These are phyloP conservation scores for Berghia stephanieae DNA, from an alignment of 1,140 invertebrate species.

Conservation along the genomic window DNA sequence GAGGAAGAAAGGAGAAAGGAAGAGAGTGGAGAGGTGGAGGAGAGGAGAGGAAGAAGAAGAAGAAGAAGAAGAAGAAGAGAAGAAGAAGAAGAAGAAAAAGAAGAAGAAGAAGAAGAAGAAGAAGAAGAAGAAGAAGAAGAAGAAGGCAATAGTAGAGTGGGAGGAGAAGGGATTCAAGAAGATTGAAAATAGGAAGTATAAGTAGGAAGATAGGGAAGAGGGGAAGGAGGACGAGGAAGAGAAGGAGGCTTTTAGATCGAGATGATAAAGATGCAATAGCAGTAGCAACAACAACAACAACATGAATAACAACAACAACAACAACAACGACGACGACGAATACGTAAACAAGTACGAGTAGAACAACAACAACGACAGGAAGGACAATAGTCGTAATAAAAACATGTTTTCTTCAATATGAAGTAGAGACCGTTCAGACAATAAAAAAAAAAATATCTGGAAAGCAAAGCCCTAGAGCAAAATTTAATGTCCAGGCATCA, in stretches of 20 bases:
- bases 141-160: background rate
- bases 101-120: background rate
- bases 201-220: background rate
- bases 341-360: too few relatives aligned
- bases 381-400: background rate
- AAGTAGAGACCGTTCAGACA: too few relatives aligned
- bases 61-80: background rate
- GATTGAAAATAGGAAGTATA: background rate
- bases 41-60: background rate
- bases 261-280: background rate
- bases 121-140: background rate
- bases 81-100: constrained; percentile 6
- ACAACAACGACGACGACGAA: too few relatives aligned
- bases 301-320: background rate
- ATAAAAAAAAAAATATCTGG: too few relatives aligned
- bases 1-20: background rate
- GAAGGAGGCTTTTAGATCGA: background rate
- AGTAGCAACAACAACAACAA: background rate
- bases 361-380: too few relatives aligned
- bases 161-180: background rate
- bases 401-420: background rate
- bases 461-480: too few relatives aligned
- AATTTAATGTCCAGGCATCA: too few relatives aligned
- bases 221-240: background rate
- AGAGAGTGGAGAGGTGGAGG: background rate